Evolutionary conservation across 2,888 invertebrate species (phyloP).

Genomic region (Tuberolachnus salignus): DNA sequence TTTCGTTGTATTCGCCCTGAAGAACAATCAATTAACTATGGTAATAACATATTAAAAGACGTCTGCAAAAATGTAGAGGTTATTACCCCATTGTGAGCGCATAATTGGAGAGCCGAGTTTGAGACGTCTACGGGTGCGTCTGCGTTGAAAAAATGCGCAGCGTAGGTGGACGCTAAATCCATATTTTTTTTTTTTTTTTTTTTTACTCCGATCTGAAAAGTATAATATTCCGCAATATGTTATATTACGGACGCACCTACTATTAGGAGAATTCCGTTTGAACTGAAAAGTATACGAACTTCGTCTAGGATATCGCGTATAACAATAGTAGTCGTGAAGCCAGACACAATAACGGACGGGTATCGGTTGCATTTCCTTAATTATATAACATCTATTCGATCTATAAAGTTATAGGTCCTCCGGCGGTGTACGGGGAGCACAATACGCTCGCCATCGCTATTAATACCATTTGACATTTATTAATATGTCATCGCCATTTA

Average conservation of each 20-base stretch:
- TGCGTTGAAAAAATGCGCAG: constrained; percentile 1
- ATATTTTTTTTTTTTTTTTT: too few species aligned
- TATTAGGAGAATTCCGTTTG: neutral
- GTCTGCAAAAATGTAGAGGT: too few species aligned
- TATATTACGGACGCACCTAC: too few species aligned
- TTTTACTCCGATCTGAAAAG: neutral
- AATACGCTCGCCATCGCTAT: too few species aligned
- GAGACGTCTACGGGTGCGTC: neutral
- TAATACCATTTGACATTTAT: too few species aligned
- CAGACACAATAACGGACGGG: constrained; percentile 16
- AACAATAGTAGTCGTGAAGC: constrained; percentile 23
- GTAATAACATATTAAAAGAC: too few species aligned
- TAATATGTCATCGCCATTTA: too few species aligned
- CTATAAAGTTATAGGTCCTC: neutral
- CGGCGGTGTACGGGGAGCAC: too few species aligned
- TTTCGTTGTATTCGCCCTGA: constrained; percentile 6
- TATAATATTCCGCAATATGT: too few species aligned
- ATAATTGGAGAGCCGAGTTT: neutral
- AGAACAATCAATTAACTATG: too few species aligned
- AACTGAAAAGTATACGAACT: neutral
- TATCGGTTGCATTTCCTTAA: constrained; percentile 32
- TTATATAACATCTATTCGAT: constrained; percentile 21
- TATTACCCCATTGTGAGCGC: neutral
- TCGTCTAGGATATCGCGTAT: neutral
- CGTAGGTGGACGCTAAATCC: constrained; percentile 18